Percentiles rank a stretch among this genome's conserved stretches.
phyloP scores from a whole-genome alignment of 2,113 vertebrate species.

The Martes martes region DNA sequence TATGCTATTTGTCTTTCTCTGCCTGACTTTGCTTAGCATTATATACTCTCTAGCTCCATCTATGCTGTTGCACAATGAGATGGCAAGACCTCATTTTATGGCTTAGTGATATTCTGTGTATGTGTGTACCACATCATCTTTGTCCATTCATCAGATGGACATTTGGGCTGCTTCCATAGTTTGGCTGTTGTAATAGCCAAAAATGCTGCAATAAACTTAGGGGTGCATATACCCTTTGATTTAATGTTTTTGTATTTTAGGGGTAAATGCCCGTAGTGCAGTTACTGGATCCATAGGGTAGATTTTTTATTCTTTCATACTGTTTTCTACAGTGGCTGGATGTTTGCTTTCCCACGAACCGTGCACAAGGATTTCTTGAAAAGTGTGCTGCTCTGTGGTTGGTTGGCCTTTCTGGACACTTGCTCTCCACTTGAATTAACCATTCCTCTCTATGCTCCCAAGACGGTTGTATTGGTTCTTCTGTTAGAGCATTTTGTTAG shows the following conservation, averaged over 20 bases:
- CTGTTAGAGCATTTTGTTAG: background rate
- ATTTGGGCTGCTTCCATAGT: no score
- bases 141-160: no score
- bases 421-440: background rate
- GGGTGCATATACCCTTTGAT: background rate
- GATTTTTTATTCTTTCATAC: background rate
- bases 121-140: no score
- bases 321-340: background rate
- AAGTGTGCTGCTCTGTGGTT: background rate
- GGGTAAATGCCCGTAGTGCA: background rate
- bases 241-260: background rate
- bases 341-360: background rate
- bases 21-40: background rate
- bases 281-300: background rate
- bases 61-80: background rate
- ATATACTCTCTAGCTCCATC: background rate
- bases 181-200: background rate
- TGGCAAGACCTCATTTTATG: background rate
- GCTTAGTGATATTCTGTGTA: no score
- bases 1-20: background rate
- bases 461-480: background rate
- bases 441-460: background rate
- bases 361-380: no score
- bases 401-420: background rate
- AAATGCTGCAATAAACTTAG: background rate